Evolutionary conservation across 2,888 invertebrate species (phyloP), one percentile per base, ranked within the genome.

Genomic region (Maniola hyperantus): DNA sequence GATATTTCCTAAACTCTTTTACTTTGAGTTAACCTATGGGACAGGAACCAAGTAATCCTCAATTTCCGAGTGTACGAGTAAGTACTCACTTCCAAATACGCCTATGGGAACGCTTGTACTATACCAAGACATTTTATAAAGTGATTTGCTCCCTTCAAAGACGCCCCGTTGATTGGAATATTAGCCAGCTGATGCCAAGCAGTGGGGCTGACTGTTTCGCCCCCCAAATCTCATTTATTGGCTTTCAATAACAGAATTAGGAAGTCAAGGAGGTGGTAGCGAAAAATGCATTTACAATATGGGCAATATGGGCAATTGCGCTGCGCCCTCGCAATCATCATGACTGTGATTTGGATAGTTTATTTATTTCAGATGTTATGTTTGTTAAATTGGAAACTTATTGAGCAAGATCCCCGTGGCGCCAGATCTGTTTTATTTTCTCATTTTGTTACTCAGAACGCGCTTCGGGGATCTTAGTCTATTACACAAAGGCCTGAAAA

Each of bases 181-280:
- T 88, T 87, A 86, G 85, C 83, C 77, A 79, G 80, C 79, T 83
- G 79, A 83, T 85, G 83, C 83, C 83, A 81, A 85, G 82, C 77
- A 76, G 70, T 70, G 73, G 78, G 82, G 79, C 76, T 79, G 79
- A 78, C 78, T 73, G 77, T 73, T 76, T 72, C 68, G 72, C 75
- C 72, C 71, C 65, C 70, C 68, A 65, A 70, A 70, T 61, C 67
- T 72, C 68, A 72, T 74, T 76, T 76, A 79, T 77, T 77, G 69
- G 72, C 74, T 77, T 71, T 68, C 66, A 67, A 71, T 67, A 72
- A 69, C 66, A 63, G 60, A 55, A 68, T 65, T 51, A 54, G 62
- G 62, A 54, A 53, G 62, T 53, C 53, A 54, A 63, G 62, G 62
- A 53, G 62, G 44, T 39, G 42, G 11, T 53, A 33, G 26, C 15